A percentile compares a stretch with the other conserved stretches of the same genome.
Evolutionary conservation across 2,797 vertebrate species (phyloP).

Genomic region (Lates japonicus): DNA sequence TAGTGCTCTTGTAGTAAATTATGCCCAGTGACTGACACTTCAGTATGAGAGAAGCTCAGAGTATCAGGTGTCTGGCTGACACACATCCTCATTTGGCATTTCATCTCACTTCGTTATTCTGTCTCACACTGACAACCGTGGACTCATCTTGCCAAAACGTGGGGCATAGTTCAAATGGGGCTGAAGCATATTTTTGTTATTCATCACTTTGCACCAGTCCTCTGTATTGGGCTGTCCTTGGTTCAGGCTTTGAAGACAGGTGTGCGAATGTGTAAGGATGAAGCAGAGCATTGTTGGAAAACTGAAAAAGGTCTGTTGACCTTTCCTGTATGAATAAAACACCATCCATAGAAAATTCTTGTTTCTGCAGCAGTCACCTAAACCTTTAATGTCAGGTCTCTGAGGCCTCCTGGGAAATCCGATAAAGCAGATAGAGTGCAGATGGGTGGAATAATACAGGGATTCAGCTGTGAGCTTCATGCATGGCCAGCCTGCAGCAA

Average conservation of each 20-base stretch:
- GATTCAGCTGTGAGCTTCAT: slow-evolving; percentile 64
- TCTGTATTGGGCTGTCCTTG: neutral
- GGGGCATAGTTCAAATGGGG: slow-evolving; percentile 3
- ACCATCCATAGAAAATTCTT: slow-evolving; percentile 10
- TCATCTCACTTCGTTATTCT: slow-evolving; percentile 39
- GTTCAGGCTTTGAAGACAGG: neutral
- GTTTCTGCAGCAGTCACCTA: slow-evolving; percentile 27
- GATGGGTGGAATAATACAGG: slow-evolving; percentile 60
- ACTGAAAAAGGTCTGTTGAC: slow-evolving; percentile 22
- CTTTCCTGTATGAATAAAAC: slow-evolving; percentile 43
- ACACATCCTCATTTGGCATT: slow-evolving; percentile 32
- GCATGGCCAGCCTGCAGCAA: slow-evolving; percentile 42
- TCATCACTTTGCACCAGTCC: slow-evolving; percentile 5
- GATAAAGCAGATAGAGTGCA: slow-evolving; percentile 46
- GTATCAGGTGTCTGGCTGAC: slow-evolving; percentile 53
- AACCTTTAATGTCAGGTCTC: slow-evolving; percentile 42
- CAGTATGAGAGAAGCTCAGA: slow-evolving; percentile 17
- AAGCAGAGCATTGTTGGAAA: slow-evolving; percentile 18
- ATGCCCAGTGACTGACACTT: slow-evolving; percentile 27
- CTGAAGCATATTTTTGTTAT: slow-evolving; percentile 5
- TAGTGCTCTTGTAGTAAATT: slow-evolving; percentile 31
- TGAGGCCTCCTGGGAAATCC: slow-evolving; percentile 44
- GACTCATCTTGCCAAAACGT: slow-evolving; percentile 19
- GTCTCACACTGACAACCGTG: slow-evolving; percentile 10
- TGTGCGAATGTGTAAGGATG: slow-evolving; percentile 7